Base-by-base conservation (phyloP, 2,888 invertebrate genomes). In the Dicranocentrus wangi region DNA sequence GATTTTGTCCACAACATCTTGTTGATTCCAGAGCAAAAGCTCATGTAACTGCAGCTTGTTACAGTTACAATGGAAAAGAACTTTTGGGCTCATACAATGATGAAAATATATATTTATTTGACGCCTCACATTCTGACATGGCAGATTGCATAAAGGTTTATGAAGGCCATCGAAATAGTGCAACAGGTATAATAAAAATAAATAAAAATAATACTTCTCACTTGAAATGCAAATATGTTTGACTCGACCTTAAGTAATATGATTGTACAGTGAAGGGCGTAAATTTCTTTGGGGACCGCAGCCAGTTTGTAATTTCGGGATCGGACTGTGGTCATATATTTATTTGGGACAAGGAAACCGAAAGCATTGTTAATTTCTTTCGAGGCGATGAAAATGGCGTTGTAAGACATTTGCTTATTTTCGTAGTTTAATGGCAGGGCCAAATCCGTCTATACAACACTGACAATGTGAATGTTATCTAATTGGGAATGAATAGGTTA, bases 11-110 rank as follows among this genome's bases (percentile, higher is more conserved):
- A 0, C 88, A 89, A 73, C 90, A 91, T 87, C 87, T 92, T 87
- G 90, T 88, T 15, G 87, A 88, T 69, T 39, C 53, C 13, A 88
- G 89, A 82, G 87, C 88, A 66, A 88, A 89, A 83, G 90, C 91
- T 15, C 94, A 95, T 88, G 92, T 98, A 1, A 97, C 98, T 0
- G 95, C 95, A 88, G 95, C 95, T 7, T 93, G 96, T 1, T 98
- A 95, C 90, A 98, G 95, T 89, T 93, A 95, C 90, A 93, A 95
- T 89, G 98, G 98, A 55, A 92, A 93, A 68, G 96, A 97, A 90
- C 93, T 98, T 69, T 90, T 98, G 13, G 97, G 94, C n/a, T 95
- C 96, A 0, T 98, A 97, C 89, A 97, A 95, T 89, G 96, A 97
- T 88, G 96, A 96, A 83, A 94, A 95, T 87, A 94, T 98, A 85